A percentile compares a stretch with the other conserved stretches of the same genome.
phyloP scores from a whole-genome alignment of 2,113 vertebrate species.

The Pterophyllum scalare region DNA sequence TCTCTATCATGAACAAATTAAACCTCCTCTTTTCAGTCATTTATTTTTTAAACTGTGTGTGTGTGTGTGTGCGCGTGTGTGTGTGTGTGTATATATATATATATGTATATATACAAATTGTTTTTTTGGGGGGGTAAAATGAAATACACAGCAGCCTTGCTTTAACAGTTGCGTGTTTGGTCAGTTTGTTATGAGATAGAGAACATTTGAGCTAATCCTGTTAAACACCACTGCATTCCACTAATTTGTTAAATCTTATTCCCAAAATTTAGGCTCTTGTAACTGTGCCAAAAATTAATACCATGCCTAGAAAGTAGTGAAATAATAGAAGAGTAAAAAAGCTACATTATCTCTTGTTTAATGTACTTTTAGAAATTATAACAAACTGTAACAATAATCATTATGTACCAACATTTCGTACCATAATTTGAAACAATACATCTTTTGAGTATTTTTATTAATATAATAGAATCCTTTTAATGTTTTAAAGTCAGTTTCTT shows the following conservation, averaged over 20 bases:
- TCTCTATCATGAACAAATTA: neutral
- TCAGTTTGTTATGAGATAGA: neutral
- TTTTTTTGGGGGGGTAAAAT: conserved; percentile 11
- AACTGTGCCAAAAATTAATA: neutral
- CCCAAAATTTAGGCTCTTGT: neutral
- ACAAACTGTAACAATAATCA: neutral
- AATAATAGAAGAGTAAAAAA: no score
- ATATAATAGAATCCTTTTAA: neutral
- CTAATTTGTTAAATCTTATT: neutral
- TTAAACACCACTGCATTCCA: neutral
- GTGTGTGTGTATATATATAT: neutral
- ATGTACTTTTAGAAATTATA: neutral
- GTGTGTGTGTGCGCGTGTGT: no score
- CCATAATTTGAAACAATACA: neutral
- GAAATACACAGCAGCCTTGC: conserved; percentile 28
- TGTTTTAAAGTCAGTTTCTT: neutral
- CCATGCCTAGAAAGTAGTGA: no score
- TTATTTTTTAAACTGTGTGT: neutral
- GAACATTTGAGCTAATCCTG: neutral
- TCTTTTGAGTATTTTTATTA: neutral
- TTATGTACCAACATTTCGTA: neutral
- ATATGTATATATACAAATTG: neutral
- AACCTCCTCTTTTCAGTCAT: neutral
- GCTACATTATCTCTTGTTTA: no score
- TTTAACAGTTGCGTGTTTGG: neutral